Base-by-base conservation (phyloP, 2,797 vertebrate genomes). In the Gymnodraco acuticeps region DNA sequence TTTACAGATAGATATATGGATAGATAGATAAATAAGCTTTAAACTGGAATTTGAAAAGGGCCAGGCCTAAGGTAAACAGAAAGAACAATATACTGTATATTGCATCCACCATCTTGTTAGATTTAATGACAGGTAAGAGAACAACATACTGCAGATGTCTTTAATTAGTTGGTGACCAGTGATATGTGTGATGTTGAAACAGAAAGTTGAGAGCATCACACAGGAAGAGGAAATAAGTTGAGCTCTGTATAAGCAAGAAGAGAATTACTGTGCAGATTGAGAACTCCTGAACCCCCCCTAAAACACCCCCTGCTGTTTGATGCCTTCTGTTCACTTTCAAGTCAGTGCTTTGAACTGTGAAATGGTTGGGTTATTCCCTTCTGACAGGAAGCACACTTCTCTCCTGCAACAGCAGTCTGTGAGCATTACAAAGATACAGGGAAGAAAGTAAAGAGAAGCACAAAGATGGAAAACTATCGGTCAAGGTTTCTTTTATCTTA, bases 301-400 rank as follows among this genome's bases (percentile, higher is more conserved):
- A 38, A 9, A 38, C 33, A 9, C 33, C 33, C 55, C 12, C n/a
- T 70, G 1, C n/a, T 45, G 50, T 33, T 70, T 76, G 63, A 23
- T 58, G 56, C 47, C 13, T 33, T 67, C 17, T 61, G 12, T 61
- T 12, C 33, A 19, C 59, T 70, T 78, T 75, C 13, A 71, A 74
- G 43, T 67, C 17, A 23, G 50, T 33, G 53, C 67, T 78, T 71
- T 73, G 6, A 61, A 60, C 33, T 62, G 55, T 68, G 41, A 45
- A 0, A 17, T 62, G 73, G 64, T 82, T 73, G 54, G 41, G 43
- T 2, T 80, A 20, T 77, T 86, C 75, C 67, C 9, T 14, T 13
- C 52, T 1, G 81, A 66, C 33, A 63, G 20, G n/a, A 64, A 3
- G 46, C 9, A 50, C 14, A 58, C 23, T 65, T 58, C 47, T 72